phyloP scores from a whole-genome alignment of 2,888 invertebrate species.

The Synanthedon andrenaeformis region DNA sequence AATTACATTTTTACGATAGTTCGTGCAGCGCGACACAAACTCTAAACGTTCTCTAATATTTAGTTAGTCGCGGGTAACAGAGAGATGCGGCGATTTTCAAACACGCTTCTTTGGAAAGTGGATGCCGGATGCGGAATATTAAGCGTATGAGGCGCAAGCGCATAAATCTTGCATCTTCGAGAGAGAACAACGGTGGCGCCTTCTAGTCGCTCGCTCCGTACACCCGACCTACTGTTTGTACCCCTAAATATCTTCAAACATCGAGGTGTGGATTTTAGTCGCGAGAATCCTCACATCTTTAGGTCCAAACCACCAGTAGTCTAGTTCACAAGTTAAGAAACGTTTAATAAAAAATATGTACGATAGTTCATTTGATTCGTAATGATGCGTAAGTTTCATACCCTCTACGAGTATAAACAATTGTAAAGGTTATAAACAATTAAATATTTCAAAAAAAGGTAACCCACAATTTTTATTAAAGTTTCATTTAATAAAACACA shows the following conservation, averaged over 20 bases:
- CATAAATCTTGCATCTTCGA: slow-evolving; percentile 34
- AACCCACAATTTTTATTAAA: too few relatives aligned
- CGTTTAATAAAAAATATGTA: too few relatives aligned
- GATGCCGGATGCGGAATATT: slow-evolving; percentile 41
- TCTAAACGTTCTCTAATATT: neutral
- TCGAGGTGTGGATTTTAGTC: neutral
- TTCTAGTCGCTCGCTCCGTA: neutral
- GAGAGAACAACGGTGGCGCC: slow-evolving; percentile 2
- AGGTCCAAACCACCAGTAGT: too few relatives aligned
- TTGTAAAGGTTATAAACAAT: too few relatives aligned
- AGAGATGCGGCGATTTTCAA: slow-evolving; percentile 39
- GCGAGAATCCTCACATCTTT: too few relatives aligned
- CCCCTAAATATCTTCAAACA: neutral
- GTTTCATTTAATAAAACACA: too few relatives aligned
- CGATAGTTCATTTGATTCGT: too few relatives aligned
- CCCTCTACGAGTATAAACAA: too few relatives aligned
- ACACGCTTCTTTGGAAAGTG: slow-evolving; percentile 40
- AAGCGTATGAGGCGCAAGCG: slow-evolving; percentile 28
- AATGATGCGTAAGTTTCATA: too few relatives aligned
- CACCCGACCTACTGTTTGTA: neutral
- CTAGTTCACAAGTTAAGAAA: too few relatives aligned
- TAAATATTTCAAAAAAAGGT: too few relatives aligned
- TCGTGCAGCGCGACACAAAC: neutral
- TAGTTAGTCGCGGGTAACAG: neutral
- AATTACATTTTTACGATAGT: neutral